Evolutionary conservation across 2,797 vertebrate genomes (phyloP).

Genomic region (Eleutherodactylus coqui): DNA sequence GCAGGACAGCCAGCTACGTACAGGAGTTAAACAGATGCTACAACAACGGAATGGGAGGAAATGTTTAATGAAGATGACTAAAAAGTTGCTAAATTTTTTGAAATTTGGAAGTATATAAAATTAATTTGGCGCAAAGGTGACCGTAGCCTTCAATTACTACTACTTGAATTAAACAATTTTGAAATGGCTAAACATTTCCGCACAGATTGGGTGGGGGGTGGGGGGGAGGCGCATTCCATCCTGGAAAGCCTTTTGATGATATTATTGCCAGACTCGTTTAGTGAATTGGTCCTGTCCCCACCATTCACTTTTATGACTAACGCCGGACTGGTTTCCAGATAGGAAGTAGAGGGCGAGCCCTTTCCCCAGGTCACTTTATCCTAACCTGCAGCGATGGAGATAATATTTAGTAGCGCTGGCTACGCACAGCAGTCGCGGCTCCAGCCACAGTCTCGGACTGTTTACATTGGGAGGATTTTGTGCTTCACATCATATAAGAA

Average conservation of each 20-base stretch:
- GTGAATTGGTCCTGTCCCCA: background rate
- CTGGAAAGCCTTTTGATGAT: background rate
- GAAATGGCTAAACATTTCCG: no score
- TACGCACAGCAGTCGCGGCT: background rate
- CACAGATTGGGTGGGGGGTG: no score
- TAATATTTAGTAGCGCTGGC: background rate
- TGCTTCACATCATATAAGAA: background rate
- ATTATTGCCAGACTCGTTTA: background rate
- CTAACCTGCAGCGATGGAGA: background rate
- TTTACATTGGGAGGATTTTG: constrained; percentile 39
- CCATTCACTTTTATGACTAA: background rate
- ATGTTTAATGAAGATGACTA: no score
- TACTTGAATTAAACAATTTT: no score
- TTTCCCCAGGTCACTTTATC: background rate
- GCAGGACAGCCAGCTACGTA: background rate
- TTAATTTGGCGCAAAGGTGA: no score
- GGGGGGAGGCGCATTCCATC: background rate
- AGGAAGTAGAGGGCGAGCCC: background rate
- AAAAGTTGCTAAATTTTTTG: no score
- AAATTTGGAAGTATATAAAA: no score
- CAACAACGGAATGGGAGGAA: no score
- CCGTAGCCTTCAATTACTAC: no score
- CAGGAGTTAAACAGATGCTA: background rate
- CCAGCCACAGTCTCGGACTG: constrained; percentile 23
- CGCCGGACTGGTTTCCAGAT: background rate